Percentiles rank a stretch among this genome's conserved stretches.
These are phyloP conservation scores for Lasius platythorax DNA, from an alignment of 2,888 invertebrate genomes.

Conservation along the genomic window DNA sequence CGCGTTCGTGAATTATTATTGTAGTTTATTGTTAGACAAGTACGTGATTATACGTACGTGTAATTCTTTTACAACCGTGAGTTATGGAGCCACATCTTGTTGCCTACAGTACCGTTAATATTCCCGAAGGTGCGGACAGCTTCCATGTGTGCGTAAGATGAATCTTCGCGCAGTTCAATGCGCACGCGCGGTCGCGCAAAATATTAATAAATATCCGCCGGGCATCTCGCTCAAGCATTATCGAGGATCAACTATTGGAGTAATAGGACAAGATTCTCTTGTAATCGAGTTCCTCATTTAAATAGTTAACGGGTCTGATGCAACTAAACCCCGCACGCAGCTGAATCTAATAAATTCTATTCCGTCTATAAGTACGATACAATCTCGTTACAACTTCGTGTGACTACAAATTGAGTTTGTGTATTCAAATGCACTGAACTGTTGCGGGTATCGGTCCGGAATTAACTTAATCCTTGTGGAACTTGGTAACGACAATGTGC, in stretches of 20 bases:
- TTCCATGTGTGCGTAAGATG: conserved; percentile 40
- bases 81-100: conserved; percentile 28
- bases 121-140: conserved; percentile 49
- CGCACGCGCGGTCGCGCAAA: conserved; percentile 29
- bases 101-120: conserved; percentile 46
- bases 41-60: background rate
- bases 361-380: conserved; percentile 1
- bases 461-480: conserved; percentile 39
- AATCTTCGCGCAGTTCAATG: conserved; percentile 26
- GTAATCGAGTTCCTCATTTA: conserved; percentile 27
- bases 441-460: conserved; percentile 1
- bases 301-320: conserved; percentile 25
- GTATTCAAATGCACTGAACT: background rate
- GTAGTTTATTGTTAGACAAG: background rate
- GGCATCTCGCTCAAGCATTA: background rate
- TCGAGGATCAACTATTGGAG: background rate
- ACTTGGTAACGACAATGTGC: conserved; percentile 16
- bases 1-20: conserved; percentile 17
- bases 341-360: conserved; percentile 32
- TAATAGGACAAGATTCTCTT: conserved; percentile 23
- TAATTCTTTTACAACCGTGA: conserved; percentile 22
- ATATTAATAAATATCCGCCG: conserved; percentile 46
- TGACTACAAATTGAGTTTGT: conserved; percentile 37
- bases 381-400: conserved; percentile 41
- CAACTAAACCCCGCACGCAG: conserved; percentile 6